These are phyloP conservation scores for Mystacornis crossleyi DNA, from an alignment of 2,113 vertebrate species.

Conservation along the genomic window DNA sequence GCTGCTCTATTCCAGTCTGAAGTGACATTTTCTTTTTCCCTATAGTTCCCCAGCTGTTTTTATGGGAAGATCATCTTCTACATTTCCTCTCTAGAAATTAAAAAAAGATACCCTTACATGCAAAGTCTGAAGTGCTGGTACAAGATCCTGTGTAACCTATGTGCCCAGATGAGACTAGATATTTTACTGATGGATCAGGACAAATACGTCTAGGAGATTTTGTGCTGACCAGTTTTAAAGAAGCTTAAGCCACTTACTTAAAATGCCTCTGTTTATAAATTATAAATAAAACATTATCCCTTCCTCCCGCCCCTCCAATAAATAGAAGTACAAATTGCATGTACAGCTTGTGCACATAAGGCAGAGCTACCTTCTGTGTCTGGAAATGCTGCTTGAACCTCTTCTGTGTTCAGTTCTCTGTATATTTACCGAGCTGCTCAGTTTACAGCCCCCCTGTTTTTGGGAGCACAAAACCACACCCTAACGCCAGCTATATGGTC, in stretches of 20 bases:
- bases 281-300: neutral
- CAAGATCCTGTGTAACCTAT: neutral
- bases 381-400: neutral
- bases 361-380: neutral
- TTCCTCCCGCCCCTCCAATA: neutral
- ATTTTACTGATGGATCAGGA: neutral
- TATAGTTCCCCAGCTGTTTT: conserved; percentile 52
- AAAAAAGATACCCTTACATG: conserved; percentile 27
- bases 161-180: neutral
- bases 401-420: neutral
- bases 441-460: neutral
- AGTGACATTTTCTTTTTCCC: conserved; percentile 44
- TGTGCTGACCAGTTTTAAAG: neutral
- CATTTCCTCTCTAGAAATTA: conserved; percentile 49
- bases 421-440: neutral
- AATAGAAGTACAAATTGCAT: neutral
- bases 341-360: neutral
- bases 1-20: conserved; percentile 52
- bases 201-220: neutral
- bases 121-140: conserved; percentile 18
- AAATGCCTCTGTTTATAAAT: conserved; percentile 12
- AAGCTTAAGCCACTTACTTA: neutral
- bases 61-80: conserved; percentile 52
- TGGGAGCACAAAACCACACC: neutral
- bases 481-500: neutral